A percentile compares a stretch with the other conserved stretches of the same genome.
Conservation (phyloP, 2,113 vertebrate species). For the Chitala chitala region DNA sequence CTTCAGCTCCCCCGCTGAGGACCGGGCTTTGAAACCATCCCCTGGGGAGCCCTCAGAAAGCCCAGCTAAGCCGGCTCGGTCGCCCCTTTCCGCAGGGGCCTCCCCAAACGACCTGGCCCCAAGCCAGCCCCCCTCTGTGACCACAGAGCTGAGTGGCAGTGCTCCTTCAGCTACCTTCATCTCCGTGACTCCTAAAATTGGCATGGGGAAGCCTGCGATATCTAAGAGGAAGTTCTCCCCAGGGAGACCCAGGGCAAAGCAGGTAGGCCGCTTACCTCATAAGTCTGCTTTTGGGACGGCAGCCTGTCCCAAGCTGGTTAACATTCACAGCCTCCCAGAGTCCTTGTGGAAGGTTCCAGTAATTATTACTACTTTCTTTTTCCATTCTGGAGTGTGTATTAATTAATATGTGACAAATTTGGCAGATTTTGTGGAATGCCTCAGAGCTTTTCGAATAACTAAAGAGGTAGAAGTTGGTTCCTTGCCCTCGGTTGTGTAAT, state of each 20-base stretch:
- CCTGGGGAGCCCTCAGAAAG: conserved; percentile 53
- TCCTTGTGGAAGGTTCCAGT: background rate
- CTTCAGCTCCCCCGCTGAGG: conserved; percentile 54
- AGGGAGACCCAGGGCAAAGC: conserved; percentile 80
- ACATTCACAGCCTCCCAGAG: background rate
- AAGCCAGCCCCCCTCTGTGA: conserved; percentile 47
- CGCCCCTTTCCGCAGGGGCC: conserved; percentile 72
- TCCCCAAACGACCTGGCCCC: conserved; percentile 65
- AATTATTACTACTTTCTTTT: conserved; percentile 24
- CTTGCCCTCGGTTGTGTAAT: background rate
- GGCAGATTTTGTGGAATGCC: conserved; percentile 11
- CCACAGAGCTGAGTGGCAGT: conserved; percentile 54
- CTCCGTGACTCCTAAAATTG: conserved; percentile 86
- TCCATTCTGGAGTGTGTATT: conserved; percentile 34
- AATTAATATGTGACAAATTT: conserved; percentile 39
- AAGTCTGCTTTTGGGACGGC: conserved; percentile 48
- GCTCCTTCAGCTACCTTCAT: conserved; percentile 67
- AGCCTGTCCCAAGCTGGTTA: conserved; percentile 28
- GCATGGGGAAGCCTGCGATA: conserved; percentile 98
- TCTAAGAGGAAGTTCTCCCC: conserved; percentile 96
- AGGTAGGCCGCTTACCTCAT: conserved; percentile 65
- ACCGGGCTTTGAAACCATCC: conserved; percentile 54
- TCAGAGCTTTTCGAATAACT: conserved; percentile 11
- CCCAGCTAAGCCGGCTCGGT: conserved; percentile 59
- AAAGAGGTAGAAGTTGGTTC: background rate